Evolutionary conservation across 2,113 vertebrate genomes (phyloP), one percentile per base, ranked within the genome.

Genomic region (Tricholaema leucomelas): DNA sequence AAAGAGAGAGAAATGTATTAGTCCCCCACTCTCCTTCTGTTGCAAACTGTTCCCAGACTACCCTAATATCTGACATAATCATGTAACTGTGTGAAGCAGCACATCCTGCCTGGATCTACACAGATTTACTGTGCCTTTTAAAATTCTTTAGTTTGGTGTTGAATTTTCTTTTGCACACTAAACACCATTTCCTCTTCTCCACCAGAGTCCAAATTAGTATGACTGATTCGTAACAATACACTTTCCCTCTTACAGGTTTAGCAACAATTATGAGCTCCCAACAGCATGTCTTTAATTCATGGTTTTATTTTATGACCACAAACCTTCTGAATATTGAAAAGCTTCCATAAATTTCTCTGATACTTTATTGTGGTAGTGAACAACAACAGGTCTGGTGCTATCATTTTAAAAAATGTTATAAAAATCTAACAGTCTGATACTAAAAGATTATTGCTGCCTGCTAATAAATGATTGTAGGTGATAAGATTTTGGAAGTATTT

Each of bases 401-500:
- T 81, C 23, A 85, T 95, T 92, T 94, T 55, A 44, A 85, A 93
- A 93, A 87, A 87, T 76, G 79, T 91, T 81, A 88, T 88, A 88
- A 93, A 95, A 94, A 87, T 55, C 71, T 85, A 93, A 90, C 59
- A 90, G 66, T 89, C 59, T 2, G 6, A 89, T 94, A 94, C 95
- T 91, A 95, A 95, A 95, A 84, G 28, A 79, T 96, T 87, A 94
- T 85, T 91, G 81, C 84, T 76, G 77, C 50, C 72, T 67, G 50
- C 70, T 87, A 94, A 82, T 89, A 92, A 94, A 91, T 70, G 77
- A 60, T 66, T 93, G 35, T 56, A 89, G 95, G 81, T 91, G 65
- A 93, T 85, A 83, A 70, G 58, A 77, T 70, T 92, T 91, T 81
- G n/a, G n/a, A 87, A 91, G 55, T 81, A 90, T 87, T 91, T 93